Percentiles rank a stretch among this genome's conserved stretches.
These are phyloP conservation scores for Orestias chungarensis DNA, from an alignment of 2,797 vertebrate species.

Conservation along the genomic window DNA sequence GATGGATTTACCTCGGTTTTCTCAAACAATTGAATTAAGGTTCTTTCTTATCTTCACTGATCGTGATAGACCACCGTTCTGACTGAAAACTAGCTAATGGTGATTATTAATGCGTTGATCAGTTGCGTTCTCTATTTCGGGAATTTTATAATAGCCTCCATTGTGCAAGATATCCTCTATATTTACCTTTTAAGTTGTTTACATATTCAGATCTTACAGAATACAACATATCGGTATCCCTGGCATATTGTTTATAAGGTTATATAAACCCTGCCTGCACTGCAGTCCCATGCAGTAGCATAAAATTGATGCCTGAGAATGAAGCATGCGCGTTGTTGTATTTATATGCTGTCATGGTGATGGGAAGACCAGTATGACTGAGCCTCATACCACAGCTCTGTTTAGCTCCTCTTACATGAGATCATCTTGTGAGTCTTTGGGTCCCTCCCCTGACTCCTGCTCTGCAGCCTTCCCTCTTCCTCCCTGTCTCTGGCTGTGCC, in stretches of 20 bases:
- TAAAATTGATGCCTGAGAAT: slow-evolving; percentile 15
- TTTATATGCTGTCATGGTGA: slow-evolving; percentile 77
- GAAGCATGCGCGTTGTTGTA: slow-evolving; percentile 42
- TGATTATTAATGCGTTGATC: slow-evolving; percentile 22
- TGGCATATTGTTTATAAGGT: background rate
- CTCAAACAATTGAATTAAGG: background rate
- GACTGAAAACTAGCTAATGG: slow-evolving; percentile 21
- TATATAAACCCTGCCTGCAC: slow-evolving; percentile 3
- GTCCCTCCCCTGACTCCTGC: slow-evolving; percentile 67
- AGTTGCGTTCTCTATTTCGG: slow-evolving; percentile 3
- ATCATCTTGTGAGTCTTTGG: slow-evolving; percentile 71
- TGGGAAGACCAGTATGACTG: slow-evolving; percentile 63
- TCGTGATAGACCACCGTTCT: slow-evolving; percentile 8
- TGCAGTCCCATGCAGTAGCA: slow-evolving; percentile 6
- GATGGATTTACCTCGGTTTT: background rate
- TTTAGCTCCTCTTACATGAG: slow-evolving; percentile 75
- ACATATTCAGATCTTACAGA: background rate
- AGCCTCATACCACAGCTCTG: slow-evolving; percentile 69
- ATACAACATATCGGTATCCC: background rate
- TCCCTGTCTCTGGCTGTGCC: slow-evolving; percentile 48
- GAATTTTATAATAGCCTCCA: slow-evolving; percentile 16
- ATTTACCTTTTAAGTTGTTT: background rate
- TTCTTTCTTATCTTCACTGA: slow-evolving; percentile 10
- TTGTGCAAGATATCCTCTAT: background rate
- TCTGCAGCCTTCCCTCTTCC: slow-evolving; percentile 60